Conservation (phyloP, 35 echinoderm and acorn worm genomes). For the Eucidaris tribuloides region DNA sequence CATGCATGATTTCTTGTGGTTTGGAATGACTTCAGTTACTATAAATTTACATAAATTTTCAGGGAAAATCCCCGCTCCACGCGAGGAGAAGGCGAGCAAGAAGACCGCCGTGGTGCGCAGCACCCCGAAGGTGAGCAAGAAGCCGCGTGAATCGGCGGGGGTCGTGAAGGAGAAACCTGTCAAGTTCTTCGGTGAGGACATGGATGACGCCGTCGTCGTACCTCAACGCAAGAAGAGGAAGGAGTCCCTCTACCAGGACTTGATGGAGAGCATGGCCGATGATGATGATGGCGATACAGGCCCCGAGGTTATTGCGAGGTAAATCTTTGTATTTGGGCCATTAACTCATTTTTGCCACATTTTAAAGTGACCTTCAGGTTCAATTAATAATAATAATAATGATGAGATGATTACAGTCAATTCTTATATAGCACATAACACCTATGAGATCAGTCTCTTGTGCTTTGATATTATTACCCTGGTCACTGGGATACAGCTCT, state of each 20-base stretch:
- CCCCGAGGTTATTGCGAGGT: too few species aligned
- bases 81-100: slow-evolving; percentile 37
- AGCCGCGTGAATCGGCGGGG: neutral
- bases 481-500: too few species aligned
- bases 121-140: neutral
- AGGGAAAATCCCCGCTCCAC: slow-evolving; percentile 61
- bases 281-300: slow-evolving; percentile 8
- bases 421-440: too few species aligned
- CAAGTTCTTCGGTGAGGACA: slow-evolving; percentile 29
- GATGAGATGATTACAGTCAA: too few species aligned
- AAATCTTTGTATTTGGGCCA: too few species aligned
- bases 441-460: too few species aligned
- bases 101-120: slow-evolving; percentile 38
- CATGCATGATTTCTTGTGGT: too few species aligned
- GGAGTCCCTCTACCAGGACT: neutral
- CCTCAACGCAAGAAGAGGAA: too few species aligned
- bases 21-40: slow-evolving; percentile 94
- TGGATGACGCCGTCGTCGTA: slow-evolving; percentile 14
- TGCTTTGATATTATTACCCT: too few species aligned
- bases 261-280: neutral
- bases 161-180: slow-evolving; percentile 23
- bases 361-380: too few species aligned
- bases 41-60: slow-evolving; percentile 75
- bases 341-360: too few species aligned
- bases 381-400: too few species aligned